These are phyloP conservation scores for Malurus elegans DNA, from an alignment of 2,113 vertebrate genomes.

Conservation along the genomic window DNA sequence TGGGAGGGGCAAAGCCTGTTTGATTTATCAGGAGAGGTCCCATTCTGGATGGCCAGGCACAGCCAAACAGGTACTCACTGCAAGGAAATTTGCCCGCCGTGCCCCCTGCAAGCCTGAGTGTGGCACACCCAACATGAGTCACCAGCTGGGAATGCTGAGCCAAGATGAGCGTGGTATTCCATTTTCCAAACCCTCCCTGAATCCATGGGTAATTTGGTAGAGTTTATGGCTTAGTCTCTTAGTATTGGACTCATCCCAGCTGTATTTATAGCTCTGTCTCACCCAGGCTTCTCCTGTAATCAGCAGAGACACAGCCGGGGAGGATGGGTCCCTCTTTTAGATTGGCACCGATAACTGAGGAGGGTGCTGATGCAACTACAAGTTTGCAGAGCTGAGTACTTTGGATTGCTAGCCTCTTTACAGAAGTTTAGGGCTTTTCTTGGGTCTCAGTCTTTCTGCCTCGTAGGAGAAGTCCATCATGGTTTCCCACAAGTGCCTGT, in stretches of 20 bases:
- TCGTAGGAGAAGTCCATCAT: background rate
- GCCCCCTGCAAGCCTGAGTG: fast-evolving
- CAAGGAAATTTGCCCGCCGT: fast-evolving
- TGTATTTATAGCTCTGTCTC: background rate
- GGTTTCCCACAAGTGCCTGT: background rate
- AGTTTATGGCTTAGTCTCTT: background rate
- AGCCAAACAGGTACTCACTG: background rate
- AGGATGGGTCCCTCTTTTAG: background rate
- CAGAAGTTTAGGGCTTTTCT: background rate
- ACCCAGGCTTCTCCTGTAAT: background rate
- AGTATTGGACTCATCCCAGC: background rate
- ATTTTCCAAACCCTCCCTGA: background rate
- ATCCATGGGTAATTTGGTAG: background rate
- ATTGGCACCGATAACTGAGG: background rate
- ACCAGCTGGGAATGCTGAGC: background rate
- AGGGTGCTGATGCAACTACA: background rate
- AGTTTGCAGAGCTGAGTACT: background rate
- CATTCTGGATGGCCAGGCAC: background rate
- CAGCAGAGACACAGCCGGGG: background rate
- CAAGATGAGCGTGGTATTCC: background rate
- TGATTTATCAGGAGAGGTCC: background rate
- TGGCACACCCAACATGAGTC: background rate
- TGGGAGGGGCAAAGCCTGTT: background rate
- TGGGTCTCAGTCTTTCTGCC: background rate
- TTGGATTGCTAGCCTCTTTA: background rate